phyloP scores from a whole-genome alignment of 2,888 invertebrate genomes.

The Octodonta nipae region DNA sequence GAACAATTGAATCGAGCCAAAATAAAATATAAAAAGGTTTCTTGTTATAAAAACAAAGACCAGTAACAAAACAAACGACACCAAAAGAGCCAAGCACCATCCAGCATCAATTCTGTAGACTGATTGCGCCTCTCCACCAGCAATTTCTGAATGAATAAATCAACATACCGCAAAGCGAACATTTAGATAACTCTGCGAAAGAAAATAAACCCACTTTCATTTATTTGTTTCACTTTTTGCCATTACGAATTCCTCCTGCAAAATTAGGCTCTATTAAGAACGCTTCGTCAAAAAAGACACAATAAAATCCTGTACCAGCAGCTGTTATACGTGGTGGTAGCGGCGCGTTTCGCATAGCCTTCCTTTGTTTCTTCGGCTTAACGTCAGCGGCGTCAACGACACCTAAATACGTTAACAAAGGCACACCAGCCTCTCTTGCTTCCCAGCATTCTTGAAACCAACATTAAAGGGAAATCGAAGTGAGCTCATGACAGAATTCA shows the following conservation, averaged over 20 bases:
- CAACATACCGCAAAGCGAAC: too few relatives aligned
- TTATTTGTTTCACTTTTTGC: conserved; percentile 3
- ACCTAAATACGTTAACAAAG: conserved; percentile 17
- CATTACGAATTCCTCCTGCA: conserved; percentile 11
- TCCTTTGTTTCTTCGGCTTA: conserved; percentile 15
- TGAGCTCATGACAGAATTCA: conserved; percentile 22
- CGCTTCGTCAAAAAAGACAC: conserved; percentile 11
- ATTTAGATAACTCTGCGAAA: too few relatives aligned
- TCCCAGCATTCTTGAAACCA: conserved; percentile 8
- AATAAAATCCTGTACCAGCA: conserved; percentile 16
- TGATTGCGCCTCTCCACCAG: too few relatives aligned
- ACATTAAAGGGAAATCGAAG: conserved; percentile 20
- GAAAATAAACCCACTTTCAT: not conserved
- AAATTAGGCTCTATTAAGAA: conserved; percentile 16
- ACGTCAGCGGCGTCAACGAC: conserved; percentile 20
- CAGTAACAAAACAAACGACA: too few relatives aligned
- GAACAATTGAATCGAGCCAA: too few relatives aligned
- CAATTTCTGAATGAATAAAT: too few relatives aligned
- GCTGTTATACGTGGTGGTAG: conserved; percentile 16
- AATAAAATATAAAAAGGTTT: too few relatives aligned
- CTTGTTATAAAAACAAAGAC: too few relatives aligned
- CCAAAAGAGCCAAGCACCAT: too few relatives aligned
- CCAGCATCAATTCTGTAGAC: too few relatives aligned
- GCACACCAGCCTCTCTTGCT: conserved; percentile 10
- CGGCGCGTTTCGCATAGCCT: conserved; percentile 12